Evolutionary conservation across 2,888 invertebrate genomes (phyloP).

Genomic region (Eurois occulta): DNA sequence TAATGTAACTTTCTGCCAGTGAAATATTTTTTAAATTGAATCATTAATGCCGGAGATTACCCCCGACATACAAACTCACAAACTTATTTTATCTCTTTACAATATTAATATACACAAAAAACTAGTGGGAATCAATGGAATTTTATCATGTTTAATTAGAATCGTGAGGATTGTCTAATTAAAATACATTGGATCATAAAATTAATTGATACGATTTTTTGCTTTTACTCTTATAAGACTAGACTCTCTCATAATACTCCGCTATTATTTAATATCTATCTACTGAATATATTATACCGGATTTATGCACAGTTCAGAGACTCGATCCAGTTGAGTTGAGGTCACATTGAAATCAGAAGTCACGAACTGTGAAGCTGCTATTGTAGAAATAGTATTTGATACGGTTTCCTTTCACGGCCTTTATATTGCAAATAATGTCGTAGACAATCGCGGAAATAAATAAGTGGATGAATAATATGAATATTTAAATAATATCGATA

Average conservation of each 20-base stretch:
- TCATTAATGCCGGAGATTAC: no score
- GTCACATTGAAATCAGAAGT: constrained; percentile 60
- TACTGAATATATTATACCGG: constrained; percentile 38
- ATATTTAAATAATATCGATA: constrained; percentile 11
- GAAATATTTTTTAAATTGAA: no score
- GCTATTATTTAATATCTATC: constrained; percentile 26
- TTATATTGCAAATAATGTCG: constrained; percentile 41
- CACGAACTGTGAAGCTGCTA: constrained; percentile 46
- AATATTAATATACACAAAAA: neutral
- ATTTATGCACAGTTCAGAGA: constrained; percentile 53
- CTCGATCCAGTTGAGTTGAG: constrained; percentile 52
- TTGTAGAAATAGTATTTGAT: constrained; percentile 42
- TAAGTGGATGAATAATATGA: constrained; percentile 14
- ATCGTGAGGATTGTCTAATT: constrained; percentile 6
- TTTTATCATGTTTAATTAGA: constrained; percentile 19
- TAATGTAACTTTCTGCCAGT: no score
- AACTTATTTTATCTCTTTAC: no score
- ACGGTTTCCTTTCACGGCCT: constrained; percentile 49
- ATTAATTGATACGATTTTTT: constrained; percentile 21
- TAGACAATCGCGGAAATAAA: constrained; percentile 27
- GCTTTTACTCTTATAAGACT: constrained; percentile 5
- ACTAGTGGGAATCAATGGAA: neutral
- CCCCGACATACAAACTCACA: no score
- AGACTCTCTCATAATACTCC: constrained; percentile 19
- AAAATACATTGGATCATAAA: constrained; percentile 21